Evolutionary conservation across 2,797 vertebrate genomes (phyloP).

Genomic region (Otolemur crassicaudatus): DNA sequence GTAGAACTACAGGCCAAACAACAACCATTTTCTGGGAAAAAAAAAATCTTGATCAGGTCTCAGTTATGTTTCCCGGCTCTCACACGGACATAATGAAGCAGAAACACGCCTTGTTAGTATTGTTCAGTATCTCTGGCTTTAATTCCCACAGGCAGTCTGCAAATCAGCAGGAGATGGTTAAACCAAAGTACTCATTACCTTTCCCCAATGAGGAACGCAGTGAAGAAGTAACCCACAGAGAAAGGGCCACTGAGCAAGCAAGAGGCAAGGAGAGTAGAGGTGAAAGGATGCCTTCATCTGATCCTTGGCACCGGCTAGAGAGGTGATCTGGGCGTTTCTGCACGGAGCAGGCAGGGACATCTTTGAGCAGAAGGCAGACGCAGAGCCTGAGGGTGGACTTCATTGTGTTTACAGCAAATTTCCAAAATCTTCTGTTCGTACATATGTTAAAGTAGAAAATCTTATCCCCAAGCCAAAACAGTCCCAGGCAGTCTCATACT

Average conservation of each 20-base stretch:
- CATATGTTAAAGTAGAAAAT: not conserved
- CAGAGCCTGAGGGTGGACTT: not conserved
- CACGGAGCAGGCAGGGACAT: not conserved
- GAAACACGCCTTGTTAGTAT: not conserved
- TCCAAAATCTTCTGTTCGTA: not conserved
- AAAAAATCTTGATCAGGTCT: not conserved
- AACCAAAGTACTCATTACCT: not conserved
- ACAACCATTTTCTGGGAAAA: not conserved
- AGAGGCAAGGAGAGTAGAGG: fast-evolving
- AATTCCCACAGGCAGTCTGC: not conserved
- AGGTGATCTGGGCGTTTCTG: no score
- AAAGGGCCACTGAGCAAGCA: not conserved
- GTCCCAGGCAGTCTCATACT: not conserved
- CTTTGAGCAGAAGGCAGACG: not conserved
- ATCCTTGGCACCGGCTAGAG: not conserved
- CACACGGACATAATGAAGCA: not conserved
- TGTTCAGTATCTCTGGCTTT: not conserved
- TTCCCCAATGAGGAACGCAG: not conserved
- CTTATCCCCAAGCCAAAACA: not conserved
- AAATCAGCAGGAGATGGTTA: not conserved
- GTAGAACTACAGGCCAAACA: conserved; percentile 11
- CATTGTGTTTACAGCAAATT: not conserved
- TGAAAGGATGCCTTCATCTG: not conserved
- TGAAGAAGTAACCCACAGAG: not conserved
- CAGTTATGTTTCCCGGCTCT: not conserved